phyloP scores from a whole-genome alignment of 2,797 vertebrate genomes.

The Bryconaethiops microstoma region DNA sequence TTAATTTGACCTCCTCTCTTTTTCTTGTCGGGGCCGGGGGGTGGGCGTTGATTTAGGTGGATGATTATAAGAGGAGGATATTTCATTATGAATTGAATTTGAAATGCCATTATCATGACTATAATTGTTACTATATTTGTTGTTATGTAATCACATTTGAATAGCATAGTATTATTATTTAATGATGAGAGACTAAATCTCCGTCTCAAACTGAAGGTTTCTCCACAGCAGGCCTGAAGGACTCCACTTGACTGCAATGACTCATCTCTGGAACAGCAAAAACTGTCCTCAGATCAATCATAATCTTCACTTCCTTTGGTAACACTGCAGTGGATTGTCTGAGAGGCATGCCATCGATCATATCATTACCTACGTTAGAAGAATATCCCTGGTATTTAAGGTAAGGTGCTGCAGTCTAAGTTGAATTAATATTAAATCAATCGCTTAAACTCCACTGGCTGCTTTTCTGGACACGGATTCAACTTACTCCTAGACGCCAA shows the following conservation, averaged over 20 bases:
- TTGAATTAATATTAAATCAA: slow-evolving; percentile 24
- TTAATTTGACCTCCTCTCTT: not conserved
- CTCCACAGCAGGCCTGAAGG: not conserved
- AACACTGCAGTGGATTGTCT: slow-evolving; percentile 12
- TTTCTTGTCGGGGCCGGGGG: too few relatives aligned
- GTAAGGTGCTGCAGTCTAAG: not conserved
- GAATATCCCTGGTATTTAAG: slow-evolving; percentile 10
- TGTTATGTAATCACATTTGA: not conserved
- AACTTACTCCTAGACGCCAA: not conserved
- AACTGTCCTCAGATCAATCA: slow-evolving; percentile 29
- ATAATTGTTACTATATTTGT: too few relatives aligned
- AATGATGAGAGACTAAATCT: not conserved
- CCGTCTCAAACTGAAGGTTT: not conserved
- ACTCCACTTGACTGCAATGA: not conserved
- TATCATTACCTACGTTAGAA: slow-evolving; percentile 3
- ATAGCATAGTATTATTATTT: too few relatives aligned
- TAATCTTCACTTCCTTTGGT: slow-evolving; percentile 13
- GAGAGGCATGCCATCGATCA: slow-evolving; percentile 16
- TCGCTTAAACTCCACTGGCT: not conserved
- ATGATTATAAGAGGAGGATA: too few relatives aligned
- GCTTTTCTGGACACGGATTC: not conserved
- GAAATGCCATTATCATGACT: too few relatives aligned
- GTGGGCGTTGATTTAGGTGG: too few relatives aligned
- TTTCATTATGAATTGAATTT: too few relatives aligned
- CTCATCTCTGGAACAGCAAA: slow-evolving; percentile 8